These are phyloP conservation scores for Macheiramphus alcinus DNA, from an alignment of 2,113 vertebrate genomes.

Conservation along the genomic window DNA sequence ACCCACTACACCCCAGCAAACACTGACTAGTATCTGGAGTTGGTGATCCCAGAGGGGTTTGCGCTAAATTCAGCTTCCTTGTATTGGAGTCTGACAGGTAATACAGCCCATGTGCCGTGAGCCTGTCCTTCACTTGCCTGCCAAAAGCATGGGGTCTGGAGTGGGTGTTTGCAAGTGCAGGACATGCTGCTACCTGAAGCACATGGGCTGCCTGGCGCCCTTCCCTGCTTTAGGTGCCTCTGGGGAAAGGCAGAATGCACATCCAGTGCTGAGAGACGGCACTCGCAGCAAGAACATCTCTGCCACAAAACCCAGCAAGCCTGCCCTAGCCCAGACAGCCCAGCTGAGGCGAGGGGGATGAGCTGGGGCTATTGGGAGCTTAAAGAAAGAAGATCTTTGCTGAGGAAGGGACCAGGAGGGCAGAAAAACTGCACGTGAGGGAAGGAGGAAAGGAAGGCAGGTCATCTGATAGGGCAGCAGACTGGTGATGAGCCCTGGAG, in stretches of 20 bases:
- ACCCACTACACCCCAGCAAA: not conserved
- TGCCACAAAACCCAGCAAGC: not conserved
- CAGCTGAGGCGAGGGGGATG: not conserved
- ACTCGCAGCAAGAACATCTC: not conserved
- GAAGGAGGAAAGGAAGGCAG: not conserved
- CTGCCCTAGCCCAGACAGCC: not conserved
- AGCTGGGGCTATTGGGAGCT: not conserved
- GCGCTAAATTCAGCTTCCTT: not conserved
- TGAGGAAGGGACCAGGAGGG: not conserved
- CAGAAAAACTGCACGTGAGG: not conserved
- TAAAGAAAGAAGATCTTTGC: not conserved
- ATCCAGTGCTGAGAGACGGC: not conserved
- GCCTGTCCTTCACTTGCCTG: not conserved
- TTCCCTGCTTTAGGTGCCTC: not conserved
- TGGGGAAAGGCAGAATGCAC: not conserved
- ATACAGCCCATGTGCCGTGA: rapidly evolving
- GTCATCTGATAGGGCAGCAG: not conserved
- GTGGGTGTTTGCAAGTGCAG: not conserved
- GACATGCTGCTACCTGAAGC: not conserved
- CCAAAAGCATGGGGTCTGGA: not conserved
- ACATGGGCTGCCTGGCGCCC: not conserved
- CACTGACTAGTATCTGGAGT: not conserved
- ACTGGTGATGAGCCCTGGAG: slow-evolving; percentile 34
- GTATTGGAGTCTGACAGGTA: not conserved
- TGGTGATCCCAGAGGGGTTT: not conserved